Evolutionary conservation across 2,113 vertebrate genomes (phyloP).

Genomic region (Hipposideros armiger): DNA sequence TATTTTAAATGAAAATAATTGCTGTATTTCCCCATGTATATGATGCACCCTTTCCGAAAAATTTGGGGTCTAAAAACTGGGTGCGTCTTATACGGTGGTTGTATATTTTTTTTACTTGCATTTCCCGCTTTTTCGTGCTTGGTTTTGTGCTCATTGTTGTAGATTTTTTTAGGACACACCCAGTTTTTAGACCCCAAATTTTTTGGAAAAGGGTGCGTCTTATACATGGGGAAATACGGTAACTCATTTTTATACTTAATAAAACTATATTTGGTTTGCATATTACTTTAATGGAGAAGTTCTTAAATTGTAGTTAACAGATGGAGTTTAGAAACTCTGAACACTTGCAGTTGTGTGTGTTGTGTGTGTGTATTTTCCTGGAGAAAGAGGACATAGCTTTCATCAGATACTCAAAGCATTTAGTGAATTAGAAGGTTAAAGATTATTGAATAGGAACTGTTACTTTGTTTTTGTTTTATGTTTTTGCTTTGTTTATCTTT

Average conservation of each 20-base stretch:
- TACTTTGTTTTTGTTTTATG: background rate
- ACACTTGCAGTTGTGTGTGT: background rate
- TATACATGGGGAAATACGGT: too few relatives aligned
- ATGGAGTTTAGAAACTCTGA: conserved; percentile 39
- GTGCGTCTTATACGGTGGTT: too few relatives aligned
- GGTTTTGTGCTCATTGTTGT: too few relatives aligned
- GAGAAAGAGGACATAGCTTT: background rate
- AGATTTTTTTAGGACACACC: too few relatives aligned
- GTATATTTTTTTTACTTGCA: too few relatives aligned
- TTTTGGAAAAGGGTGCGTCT: too few relatives aligned
- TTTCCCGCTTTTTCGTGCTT: too few relatives aligned
- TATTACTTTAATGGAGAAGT: background rate
- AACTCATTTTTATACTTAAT: background rate
- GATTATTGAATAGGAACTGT: background rate
- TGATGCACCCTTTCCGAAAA: too few relatives aligned
- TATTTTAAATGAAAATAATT: background rate
- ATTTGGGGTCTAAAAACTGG: too few relatives aligned
- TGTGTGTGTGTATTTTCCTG: background rate
- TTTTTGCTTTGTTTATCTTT: background rate
- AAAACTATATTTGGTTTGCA: background rate
- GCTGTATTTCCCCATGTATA: too few relatives aligned
- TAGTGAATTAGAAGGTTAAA: background rate
- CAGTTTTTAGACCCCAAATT: too few relatives aligned
- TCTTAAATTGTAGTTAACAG: conserved; percentile 28
- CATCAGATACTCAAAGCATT: background rate